Base-by-base conservation (phyloP, 2,797 vertebrate genomes). In the Cuniculus paca region DNA sequence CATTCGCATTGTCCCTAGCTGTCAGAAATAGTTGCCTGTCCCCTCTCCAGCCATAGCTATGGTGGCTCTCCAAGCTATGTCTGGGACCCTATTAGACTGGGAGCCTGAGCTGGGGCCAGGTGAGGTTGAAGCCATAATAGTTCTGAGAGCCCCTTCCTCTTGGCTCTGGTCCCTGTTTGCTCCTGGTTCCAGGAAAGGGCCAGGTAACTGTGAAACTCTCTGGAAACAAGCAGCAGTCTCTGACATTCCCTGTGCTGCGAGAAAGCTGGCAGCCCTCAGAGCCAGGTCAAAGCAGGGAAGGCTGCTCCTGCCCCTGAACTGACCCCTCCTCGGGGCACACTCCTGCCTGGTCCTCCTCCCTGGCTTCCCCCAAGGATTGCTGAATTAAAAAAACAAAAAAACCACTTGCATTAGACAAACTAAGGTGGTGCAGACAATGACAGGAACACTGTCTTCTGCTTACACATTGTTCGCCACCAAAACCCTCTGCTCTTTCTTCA, bases 141-240 rank as follows among this genome's bases (percentile, higher is more conserved):
- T 36, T 2, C 0, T 5, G 5, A 31, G 60, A 48, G 50, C 20
- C n/a, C 42, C 54, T 9, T 17, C n/a, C 6, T 52, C 60, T 65
- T 10, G 7, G 39, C 50, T 86, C 78, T 72, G 50, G 31, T 20
- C n/a, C 31, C 16, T 48, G 9, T 58, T 70, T 90, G 88, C 52
- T 86, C 19, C 36, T 17, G 1, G 34, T 2, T 45, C 60, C 82
- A 90, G 87, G 61, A n/a, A n/a, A 83, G 75, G 56, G 13, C 42
- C 28, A 52, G 10, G 22, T 17, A 3, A 45, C 13, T 52, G 87
- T 52, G 20, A 54, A 79, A 63, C 42, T 78, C 56, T 45, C 72
- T 39, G 42, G 78, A 94, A 70, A 83, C 6, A 50, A 92, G 83
- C 28, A 26, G 58, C 10, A 65, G n/a, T 80, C 56, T 94, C 16